Evolutionary conservation across 2,113 vertebrate species (phyloP).

Genomic region (Mesoclemmys tuberculata): DNA sequence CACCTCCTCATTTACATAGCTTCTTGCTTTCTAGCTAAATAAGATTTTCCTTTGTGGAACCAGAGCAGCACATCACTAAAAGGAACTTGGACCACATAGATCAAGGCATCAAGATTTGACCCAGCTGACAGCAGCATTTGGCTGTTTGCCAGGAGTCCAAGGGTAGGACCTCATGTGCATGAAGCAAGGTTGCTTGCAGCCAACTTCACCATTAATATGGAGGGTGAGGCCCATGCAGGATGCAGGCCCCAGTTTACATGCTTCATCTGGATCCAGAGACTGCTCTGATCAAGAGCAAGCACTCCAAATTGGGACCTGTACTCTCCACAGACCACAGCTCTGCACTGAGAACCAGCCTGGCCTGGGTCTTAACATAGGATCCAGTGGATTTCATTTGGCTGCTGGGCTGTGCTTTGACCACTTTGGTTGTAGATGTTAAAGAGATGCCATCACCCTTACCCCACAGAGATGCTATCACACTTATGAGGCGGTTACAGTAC

Average conservation of each 20-base stretch:
- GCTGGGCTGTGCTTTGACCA: not conserved
- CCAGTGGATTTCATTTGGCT: not conserved
- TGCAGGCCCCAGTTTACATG: not conserved
- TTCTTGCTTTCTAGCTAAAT: not conserved
- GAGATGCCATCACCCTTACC: not conserved
- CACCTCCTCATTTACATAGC: not conserved
- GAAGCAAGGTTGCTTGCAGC: not conserved
- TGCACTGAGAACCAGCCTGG: not conserved
- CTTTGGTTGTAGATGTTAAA: not conserved
- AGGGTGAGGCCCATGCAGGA: not conserved
- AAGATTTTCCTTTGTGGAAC: fast-evolving
- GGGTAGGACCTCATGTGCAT: fast-evolving
- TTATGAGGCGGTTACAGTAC: not conserved
- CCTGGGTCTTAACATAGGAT: not conserved
- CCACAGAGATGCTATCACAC: no score
- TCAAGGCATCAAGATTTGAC: not conserved
- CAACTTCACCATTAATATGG: not conserved
- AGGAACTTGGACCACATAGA: not conserved
- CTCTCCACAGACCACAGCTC: fast-evolving
- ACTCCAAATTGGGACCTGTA: not conserved
- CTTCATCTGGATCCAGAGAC: not conserved
- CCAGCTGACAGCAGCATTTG: fast-evolving
- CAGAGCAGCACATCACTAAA: not conserved
- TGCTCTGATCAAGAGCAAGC: not conserved
- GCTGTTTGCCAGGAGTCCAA: fast-evolving